These are phyloP conservation scores for Alethe diademata DNA, from an alignment of 2,113 vertebrate genomes.

Conservation along the genomic window DNA sequence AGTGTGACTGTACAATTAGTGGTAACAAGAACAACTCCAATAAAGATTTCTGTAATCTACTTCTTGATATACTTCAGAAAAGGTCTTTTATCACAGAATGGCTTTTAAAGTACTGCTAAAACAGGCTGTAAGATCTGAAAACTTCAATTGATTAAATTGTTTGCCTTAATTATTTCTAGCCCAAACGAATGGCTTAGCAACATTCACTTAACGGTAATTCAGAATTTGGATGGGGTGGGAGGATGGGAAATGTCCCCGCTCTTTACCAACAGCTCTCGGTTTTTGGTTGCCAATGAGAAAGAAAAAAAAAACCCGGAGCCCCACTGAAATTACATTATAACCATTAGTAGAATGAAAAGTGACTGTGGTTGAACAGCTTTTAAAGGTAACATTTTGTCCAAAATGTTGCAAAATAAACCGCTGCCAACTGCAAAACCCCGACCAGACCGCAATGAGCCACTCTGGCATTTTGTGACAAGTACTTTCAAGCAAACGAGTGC, in stretches of 20 bases:
- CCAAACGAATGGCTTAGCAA: neutral
- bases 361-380: neutral
- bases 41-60: slow-evolving; percentile 41
- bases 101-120: slow-evolving; percentile 32
- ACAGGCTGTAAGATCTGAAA: slow-evolving; percentile 2
- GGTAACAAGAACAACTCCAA: slow-evolving; percentile 5
- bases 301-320: neutral
- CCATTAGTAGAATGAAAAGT: neutral
- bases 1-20: neutral
- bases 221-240: neutral
- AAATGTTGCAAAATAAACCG: neutral
- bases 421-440: neutral
- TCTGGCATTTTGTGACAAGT: neutral
- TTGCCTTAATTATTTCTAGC: slow-evolving; percentile 37
- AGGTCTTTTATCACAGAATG: slow-evolving; percentile 17
- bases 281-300: neutral
- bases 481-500: neutral
- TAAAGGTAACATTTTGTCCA: neutral
- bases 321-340: neutral
- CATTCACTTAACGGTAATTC: neutral
- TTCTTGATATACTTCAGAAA: slow-evolving; percentile 22
- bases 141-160: neutral
- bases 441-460: fast-evolving
- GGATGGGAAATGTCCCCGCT: neutral
- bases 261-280: neutral